These are phyloP conservation scores for Pangasius larnaudii DNA, from an alignment of 2,797 vertebrate genomes.

Conservation along the genomic window DNA sequence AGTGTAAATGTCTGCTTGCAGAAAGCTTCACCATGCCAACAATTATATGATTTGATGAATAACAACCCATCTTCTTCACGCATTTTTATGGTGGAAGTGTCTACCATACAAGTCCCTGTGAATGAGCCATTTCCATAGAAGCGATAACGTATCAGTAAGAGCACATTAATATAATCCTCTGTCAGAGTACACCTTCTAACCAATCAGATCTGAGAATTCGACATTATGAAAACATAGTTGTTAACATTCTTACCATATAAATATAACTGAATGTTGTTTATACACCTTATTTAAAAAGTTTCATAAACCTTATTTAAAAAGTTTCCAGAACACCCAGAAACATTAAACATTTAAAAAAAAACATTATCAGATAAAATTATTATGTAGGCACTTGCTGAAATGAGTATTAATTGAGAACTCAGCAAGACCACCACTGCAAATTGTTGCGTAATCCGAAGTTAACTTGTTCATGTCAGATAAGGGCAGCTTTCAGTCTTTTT, in stretches of 20 bases:
- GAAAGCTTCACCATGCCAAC: not conserved
- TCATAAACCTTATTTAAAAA: not conserved
- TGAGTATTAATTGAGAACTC: not conserved
- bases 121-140: not conserved
- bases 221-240: not conserved
- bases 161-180: not conserved
- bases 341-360: no score
- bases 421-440: conserved; percentile 21
- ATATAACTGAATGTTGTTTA: not conserved
- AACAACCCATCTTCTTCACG: not conserved
- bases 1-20: not conserved
- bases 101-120: not conserved
- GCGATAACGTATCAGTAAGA: not conserved
- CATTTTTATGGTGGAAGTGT: not conserved
- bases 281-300: no score
- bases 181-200: not conserved
- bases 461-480: conserved; percentile 48
- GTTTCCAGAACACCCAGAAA: not conserved
- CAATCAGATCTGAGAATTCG: not conserved
- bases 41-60: not conserved
- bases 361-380: not conserved
- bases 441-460: conserved; percentile 37
- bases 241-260: not conserved
- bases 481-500: conserved; percentile 52
- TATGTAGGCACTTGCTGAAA: not conserved